Evolutionary conservation across 2,113 vertebrate genomes (phyloP).

Genomic region (Neolamprologus devosi): DNA sequence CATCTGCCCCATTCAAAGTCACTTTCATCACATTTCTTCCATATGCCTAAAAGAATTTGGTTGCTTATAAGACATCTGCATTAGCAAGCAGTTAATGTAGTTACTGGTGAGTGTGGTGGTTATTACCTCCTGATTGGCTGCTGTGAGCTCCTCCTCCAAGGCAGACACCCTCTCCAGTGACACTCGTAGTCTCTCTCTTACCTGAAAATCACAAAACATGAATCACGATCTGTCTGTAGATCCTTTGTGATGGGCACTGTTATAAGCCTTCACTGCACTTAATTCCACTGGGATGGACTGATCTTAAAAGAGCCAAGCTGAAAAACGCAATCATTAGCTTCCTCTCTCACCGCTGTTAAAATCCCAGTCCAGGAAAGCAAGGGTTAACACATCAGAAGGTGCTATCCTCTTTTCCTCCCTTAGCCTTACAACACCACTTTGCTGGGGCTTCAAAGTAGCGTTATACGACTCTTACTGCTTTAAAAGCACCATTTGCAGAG

Average conservation of each 20-base stretch:
- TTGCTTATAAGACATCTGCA: not conserved
- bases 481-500: not conserved
- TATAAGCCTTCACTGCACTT: not conserved
- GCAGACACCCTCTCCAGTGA: constrained; percentile 94
- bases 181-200: constrained; percentile 84
- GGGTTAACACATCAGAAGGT: not conserved
- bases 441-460: not conserved
- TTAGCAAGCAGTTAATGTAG: not conserved
- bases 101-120: not conserved
- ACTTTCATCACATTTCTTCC: not conserved
- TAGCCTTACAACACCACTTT: not conserved
- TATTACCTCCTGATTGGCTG: constrained; percentile 92
- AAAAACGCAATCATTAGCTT: not conserved
- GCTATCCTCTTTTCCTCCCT: not conserved
- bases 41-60: not conserved
- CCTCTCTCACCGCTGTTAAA: not conserved
- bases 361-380: not conserved
- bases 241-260: not conserved
- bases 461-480: not conserved
- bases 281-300: not conserved
- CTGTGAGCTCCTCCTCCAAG: constrained; percentile 94
- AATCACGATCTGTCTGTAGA: not conserved
- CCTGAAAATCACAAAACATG: constrained; percentile 24
- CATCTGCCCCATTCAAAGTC: not conserved
- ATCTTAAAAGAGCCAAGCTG: not conserved